Conservation (phyloP, 2,888 invertebrate species). For the Baccha elongata region DNA sequence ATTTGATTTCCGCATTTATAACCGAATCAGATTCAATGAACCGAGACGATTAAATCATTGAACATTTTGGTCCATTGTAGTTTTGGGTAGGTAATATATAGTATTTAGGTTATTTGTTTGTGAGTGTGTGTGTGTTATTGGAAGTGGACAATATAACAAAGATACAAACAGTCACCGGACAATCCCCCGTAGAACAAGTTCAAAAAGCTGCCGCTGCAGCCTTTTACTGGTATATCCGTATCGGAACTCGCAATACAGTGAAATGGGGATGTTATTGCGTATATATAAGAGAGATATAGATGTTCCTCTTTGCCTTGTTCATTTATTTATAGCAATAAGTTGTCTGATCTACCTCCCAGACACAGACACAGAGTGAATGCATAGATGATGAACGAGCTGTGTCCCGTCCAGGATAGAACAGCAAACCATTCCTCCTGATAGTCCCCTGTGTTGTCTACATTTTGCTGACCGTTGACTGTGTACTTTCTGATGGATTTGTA, state of each 20-base stretch:
- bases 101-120: not conserved
- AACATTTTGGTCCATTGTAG: slow-evolving; percentile 67
- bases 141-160: slow-evolving; percentile 32
- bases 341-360: slow-evolving; percentile 69
- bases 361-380: slow-evolving; percentile 34
- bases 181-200: slow-evolving; percentile 44
- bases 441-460: not conserved
- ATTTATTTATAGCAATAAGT: slow-evolving; percentile 70
- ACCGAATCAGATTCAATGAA: slow-evolving; percentile 73
- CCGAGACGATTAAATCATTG: slow-evolving; percentile 74
- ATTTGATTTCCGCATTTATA: slow-evolving; percentile 74
- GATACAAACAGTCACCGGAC: slow-evolving; percentile 15
- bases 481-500: slow-evolving; percentile 69
- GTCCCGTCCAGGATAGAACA: not conserved
- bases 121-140: not conserved
- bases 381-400: slow-evolving; percentile 59
- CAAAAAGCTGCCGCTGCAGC: slow-evolving; percentile 54
- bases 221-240: slow-evolving; percentile 32
- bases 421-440: not conserved
- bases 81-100: slow-evolving; percentile 16
- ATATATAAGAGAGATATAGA: not conserved
- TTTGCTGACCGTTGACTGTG: slow-evolving; percentile 61
- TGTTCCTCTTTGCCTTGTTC: slow-evolving; percentile 47
- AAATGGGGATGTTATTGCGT: not conserved
- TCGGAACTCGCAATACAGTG: not conserved